Evolutionary conservation across 2,888 invertebrate species (phyloP), one percentile per base, ranked within the genome.

Genomic region (Merodon equestris): DNA sequence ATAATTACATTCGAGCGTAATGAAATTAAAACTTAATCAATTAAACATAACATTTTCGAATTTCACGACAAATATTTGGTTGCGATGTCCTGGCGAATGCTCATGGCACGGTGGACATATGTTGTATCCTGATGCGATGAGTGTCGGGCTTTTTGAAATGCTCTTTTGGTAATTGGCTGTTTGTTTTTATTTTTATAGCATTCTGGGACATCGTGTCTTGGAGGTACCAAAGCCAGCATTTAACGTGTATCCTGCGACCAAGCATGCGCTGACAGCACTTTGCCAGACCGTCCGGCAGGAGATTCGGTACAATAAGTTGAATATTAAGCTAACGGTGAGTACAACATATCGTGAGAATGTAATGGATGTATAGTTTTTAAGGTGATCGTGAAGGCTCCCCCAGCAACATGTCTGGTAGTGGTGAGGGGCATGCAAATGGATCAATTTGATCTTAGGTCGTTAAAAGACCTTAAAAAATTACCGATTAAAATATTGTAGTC

Each of bases 251-350:
- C 89, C 91, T 58, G 91, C 91, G 38, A 91, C 92, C 38, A 92
- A 92, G 84, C 90, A 89, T 85, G 91, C 91, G 47, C 89, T 92
- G 44, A 90, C 90, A 13, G 91, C 91, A 38, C 84, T 92, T 18
- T 90, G 91, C 12, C 91, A 92, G 85, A 92, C 91, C 51, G 86
- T 91, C 34, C 89, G 92, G 57, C 90, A 90, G 84, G 92, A 92
- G 85, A 89, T 92, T 71, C 85, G 87, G 84, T 89, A 87, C 83
- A 86, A 88, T 76, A 89, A 88, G 85, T 85, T 88, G 84, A 88
- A 88, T 84, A 86, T 89, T 83, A 89, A 89, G 85, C 84, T 89
- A 83, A 89, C 89, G 84, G 89, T 89, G 86, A 86, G 87, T 86
- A 84, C 84, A 83, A n/a, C n/a, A n/a, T n/a, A n/a, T n/a, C n/a